Evolutionary conservation across 2,888 invertebrate genomes (phyloP).

Genomic region (Elmis aenea): DNA sequence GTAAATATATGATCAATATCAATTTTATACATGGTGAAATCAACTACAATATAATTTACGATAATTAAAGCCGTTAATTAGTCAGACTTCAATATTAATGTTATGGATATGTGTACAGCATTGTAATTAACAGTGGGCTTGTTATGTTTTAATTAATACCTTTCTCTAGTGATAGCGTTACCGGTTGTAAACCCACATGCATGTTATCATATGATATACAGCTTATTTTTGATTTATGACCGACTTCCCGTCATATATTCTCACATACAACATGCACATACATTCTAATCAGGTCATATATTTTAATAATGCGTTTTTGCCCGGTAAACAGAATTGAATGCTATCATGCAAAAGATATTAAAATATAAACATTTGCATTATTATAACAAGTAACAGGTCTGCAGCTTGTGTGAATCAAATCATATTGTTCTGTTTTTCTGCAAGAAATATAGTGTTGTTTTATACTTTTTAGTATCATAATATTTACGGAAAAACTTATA

Average conservation of each 20-base stretch:
- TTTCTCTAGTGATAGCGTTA: slow-evolving; percentile 35
- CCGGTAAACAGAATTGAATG: no score
- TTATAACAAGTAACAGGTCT: no score
- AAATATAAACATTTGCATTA: no score
- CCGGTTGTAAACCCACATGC: slow-evolving; percentile 35
- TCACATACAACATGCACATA: slow-evolving; percentile 36
- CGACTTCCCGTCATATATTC: slow-evolving; percentile 40
- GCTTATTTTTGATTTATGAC: slow-evolving; percentile 41
- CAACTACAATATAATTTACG: slow-evolving; percentile 29
- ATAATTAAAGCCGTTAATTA: slow-evolving; percentile 39
- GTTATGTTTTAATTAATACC: slow-evolving; percentile 43
- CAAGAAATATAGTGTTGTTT: no score
- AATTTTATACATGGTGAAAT: no score
- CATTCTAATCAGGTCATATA: slow-evolving; percentile 32
- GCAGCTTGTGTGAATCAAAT: no score
- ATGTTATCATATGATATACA: slow-evolving; percentile 40
- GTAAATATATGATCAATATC: slow-evolving; percentile 14
- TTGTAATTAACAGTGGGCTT: slow-evolving; percentile 39
- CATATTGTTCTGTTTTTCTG: no score
- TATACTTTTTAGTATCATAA: no score
- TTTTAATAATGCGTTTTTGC: slow-evolving; percentile 30
- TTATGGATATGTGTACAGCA: slow-evolving; percentile 33
- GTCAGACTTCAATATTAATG: slow-evolving; percentile 33
- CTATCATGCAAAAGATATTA: no score
- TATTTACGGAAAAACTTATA: no score